Evolutionary conservation across 2,888 invertebrate species (phyloP).

Genomic region (Anoncus sp.): DNA sequence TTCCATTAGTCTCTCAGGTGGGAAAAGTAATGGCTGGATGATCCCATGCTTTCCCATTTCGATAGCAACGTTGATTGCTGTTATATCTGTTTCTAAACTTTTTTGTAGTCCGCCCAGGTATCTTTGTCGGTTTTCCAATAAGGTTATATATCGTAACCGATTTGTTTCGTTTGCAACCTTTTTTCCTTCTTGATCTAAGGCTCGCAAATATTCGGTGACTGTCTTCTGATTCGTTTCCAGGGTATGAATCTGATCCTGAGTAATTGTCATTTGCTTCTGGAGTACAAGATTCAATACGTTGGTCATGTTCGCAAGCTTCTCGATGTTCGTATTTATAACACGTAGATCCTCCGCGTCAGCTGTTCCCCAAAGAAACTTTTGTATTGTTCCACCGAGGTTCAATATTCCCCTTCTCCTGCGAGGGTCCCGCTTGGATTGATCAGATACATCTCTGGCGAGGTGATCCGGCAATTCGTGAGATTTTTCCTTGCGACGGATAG

Average conservation of each 20-base stretch:
- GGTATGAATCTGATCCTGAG: too few species aligned
- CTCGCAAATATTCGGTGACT: not conserved
- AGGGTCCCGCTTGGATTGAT: not conserved
- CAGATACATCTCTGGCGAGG: not conserved
- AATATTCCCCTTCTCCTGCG: slow-evolving; percentile 7
- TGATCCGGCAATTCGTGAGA: not conserved
- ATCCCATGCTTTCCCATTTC: slow-evolving; percentile 19
- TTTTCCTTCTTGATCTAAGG: not conserved
- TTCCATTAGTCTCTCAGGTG: too few species aligned
- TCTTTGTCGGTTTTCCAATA: slow-evolving; percentile 18
- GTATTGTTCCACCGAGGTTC: slow-evolving; percentile 19
- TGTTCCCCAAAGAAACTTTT: slow-evolving; percentile 32
- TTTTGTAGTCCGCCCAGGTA: slow-evolving; percentile 9
- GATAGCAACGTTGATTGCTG: slow-evolving; percentile 23
- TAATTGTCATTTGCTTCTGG: slow-evolving; percentile 22
- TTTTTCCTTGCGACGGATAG: not conserved
- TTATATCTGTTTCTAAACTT: slow-evolving; percentile 20
- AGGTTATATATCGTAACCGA: not conserved
- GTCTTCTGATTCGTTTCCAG: slow-evolving; percentile 10
- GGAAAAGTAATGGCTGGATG: too few species aligned
- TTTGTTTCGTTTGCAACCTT: slow-evolving; percentile 2
- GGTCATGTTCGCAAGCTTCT: slow-evolving; percentile 12
- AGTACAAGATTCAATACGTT: not conserved
- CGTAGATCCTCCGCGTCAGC: too few species aligned
- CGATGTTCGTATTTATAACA: slow-evolving; percentile 25